These are phyloP conservation scores for Calameuta filiformis DNA, from an alignment of 2,888 invertebrate species.

Conservation along the genomic window DNA sequence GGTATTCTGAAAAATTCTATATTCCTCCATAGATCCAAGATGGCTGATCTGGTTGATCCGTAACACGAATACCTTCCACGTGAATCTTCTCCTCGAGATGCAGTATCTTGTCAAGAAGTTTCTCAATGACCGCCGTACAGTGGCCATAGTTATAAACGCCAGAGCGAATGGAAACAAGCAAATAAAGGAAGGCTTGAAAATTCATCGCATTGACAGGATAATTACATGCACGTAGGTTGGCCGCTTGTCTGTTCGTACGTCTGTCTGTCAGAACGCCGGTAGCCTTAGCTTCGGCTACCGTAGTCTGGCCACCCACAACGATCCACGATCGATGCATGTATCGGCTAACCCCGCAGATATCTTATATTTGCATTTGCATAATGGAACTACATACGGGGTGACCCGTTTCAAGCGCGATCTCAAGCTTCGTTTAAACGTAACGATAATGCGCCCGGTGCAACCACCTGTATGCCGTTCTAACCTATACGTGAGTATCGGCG, in stretches of 20 bases:
- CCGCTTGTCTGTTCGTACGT: slow-evolving; percentile 29
- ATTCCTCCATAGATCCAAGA: background rate
- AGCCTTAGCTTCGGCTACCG: slow-evolving; percentile 20
- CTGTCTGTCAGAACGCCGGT: slow-evolving; percentile 26
- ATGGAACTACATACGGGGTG: slow-evolving; percentile 23
- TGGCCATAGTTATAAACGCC: background rate
- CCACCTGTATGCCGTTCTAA: slow-evolving; percentile 12
- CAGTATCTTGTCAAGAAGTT: background rate
- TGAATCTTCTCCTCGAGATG: background rate
- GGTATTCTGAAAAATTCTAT: too few relatives aligned
- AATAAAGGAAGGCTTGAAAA: slow-evolving; percentile 3
- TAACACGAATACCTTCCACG: background rate
- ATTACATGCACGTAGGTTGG: slow-evolving; percentile 46
- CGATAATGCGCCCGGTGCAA: slow-evolving; percentile 36
- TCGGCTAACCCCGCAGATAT: slow-evolving; percentile 11
- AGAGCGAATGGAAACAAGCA: background rate
- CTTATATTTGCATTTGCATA: slow-evolving; percentile 28
- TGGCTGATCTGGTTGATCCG: background rate
- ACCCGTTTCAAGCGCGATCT: slow-evolving; percentile 19
- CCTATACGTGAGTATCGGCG: background rate
- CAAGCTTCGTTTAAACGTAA: slow-evolving; percentile 20
- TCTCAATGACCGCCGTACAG: background rate
- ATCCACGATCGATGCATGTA: slow-evolving; percentile 22
- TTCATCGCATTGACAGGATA: slow-evolving; percentile 52
- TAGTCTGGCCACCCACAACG: slow-evolving; percentile 32